Base-by-base conservation (phyloP, 2,797 vertebrate genomes). In the Molossus alvarezi region DNA sequence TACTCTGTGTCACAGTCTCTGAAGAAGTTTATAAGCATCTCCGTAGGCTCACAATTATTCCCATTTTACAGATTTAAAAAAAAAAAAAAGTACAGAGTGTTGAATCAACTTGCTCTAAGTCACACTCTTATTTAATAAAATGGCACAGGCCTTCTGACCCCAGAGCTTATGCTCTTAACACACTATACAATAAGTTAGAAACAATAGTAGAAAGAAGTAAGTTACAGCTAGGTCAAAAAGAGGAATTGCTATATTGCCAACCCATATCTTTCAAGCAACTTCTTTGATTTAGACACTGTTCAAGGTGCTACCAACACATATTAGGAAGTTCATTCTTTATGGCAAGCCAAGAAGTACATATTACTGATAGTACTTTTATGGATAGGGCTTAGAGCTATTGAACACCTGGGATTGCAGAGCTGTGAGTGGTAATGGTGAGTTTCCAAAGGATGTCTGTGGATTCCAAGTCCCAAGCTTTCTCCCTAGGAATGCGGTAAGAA, bases 21-120 rank as follows among this genome's bases (percentile, higher is more conserved):
- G 77, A 95, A 91, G 88, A 60, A 80, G 91, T 97, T 95, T 96
- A 96, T 77, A 85, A 91, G 95, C 82, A 76, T 83, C 67, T 69
- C 93, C 82, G n/a, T 51, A 29, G 12, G 64, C 23, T 71, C 86
- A 85, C 58, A 91, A 55, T n/a, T 55, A 57, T 76, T 71, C 21
- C 53, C 6, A 8, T 92, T 94, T 88, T 60, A 33, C 69, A 94
- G 79, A 64, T 29, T 33, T n/a, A 41, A 41, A 45, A 45, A 45
- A 80, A 97, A 82, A 67, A 96, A 84, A 82, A 67, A 86, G 73
- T 45, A n/a, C 18, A n/a, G 64, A 90, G 48, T 88, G 64, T 77
- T 69, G 53, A n/a, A 91, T 90, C 41, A 77, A 72, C 57, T 90
- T 64, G 58, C 55, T 86, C 5, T 53, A 41, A 88, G 79, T 83